Percentiles rank a stretch among this genome's conserved stretches.
Conservation (phyloP, 1,140 invertebrate species). For the Tachypleus tridentatus region DNA sequence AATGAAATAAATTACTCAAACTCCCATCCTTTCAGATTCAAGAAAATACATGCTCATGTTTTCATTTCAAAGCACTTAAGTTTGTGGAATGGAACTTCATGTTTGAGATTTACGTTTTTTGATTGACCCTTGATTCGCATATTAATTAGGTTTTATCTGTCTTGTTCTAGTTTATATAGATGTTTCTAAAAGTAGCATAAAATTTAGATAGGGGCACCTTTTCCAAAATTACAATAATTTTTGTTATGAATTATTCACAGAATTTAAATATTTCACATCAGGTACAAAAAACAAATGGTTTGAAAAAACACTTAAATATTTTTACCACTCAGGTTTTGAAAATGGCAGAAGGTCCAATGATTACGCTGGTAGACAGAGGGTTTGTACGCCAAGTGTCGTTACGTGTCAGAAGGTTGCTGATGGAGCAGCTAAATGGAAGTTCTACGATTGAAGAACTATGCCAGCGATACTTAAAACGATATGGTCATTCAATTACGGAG, state of each 20-base stretch:
- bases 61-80: no score
- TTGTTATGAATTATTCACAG: neutral
- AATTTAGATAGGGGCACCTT: neutral
- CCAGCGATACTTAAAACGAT: constrained; percentile 37
- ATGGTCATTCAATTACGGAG: constrained; percentile 36
- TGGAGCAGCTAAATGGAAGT: constrained; percentile 40
- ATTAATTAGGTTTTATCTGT: no score
- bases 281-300: neutral
- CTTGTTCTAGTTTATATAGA: no score
- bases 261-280: neutral
- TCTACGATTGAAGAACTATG: constrained; percentile 39
- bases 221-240: neutral
- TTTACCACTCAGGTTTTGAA: constrained; percentile 33
- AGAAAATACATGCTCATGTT: no score
- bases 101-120: no score
- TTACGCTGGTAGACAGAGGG: constrained; percentile 25
- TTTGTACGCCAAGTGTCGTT: constrained; percentile 34
- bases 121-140: no score
- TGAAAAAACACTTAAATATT: neutral
- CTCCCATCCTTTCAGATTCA: no score
- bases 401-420: constrained; percentile 43
- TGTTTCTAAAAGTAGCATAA: neutral
- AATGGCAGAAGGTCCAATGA: constrained; percentile 32
- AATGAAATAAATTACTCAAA: no score
- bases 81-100: no score